These are phyloP conservation scores for Sinocyclocheilus anshuiensis DNA, from an alignment of 2,113 vertebrate genomes.

Conservation along the genomic window DNA sequence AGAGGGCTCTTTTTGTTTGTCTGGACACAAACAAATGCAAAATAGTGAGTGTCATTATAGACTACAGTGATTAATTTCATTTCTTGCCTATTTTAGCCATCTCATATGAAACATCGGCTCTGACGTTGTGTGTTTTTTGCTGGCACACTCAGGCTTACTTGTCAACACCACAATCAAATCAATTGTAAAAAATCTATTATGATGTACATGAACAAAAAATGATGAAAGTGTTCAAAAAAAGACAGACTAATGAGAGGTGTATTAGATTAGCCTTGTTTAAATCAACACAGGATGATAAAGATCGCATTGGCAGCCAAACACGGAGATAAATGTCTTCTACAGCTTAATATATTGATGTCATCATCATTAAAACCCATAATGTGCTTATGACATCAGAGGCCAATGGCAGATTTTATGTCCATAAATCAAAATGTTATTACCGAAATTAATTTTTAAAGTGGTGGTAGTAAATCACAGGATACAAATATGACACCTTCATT, in stretches of 20 bases:
- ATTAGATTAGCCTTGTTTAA: slow-evolving; percentile 30
- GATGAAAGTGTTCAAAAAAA: neutral
- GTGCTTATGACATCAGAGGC: slow-evolving; percentile 40
- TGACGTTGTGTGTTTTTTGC: neutral
- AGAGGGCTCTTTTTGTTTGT: slow-evolving; percentile 47
- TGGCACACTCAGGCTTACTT: neutral
- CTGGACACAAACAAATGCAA: slow-evolving; percentile 49
- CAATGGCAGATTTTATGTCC: slow-evolving; percentile 40
- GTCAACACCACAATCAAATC: neutral
- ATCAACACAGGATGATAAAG: slow-evolving; percentile 15
- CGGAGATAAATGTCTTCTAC: slow-evolving; percentile 29
- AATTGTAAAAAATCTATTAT: neutral
- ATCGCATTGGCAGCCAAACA: slow-evolving; percentile 22
- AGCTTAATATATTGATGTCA: slow-evolving; percentile 29
- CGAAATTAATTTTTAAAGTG: slow-evolving; percentile 57
- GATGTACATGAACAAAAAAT: neutral
- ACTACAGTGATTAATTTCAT: neutral
- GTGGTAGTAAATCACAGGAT: slow-evolving; percentile 52
- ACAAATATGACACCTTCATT: slow-evolving; percentile 63
- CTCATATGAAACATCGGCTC: neutral
- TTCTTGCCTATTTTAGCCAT: neutral
- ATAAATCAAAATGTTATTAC: slow-evolving; percentile 57
- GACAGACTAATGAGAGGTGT: slow-evolving; percentile 16
- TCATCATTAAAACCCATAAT: slow-evolving; percentile 44
- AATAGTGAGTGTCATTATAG: neutral